Conservation (phyloP, 2,888 invertebrate species). For the Metellina segmentata region DNA sequence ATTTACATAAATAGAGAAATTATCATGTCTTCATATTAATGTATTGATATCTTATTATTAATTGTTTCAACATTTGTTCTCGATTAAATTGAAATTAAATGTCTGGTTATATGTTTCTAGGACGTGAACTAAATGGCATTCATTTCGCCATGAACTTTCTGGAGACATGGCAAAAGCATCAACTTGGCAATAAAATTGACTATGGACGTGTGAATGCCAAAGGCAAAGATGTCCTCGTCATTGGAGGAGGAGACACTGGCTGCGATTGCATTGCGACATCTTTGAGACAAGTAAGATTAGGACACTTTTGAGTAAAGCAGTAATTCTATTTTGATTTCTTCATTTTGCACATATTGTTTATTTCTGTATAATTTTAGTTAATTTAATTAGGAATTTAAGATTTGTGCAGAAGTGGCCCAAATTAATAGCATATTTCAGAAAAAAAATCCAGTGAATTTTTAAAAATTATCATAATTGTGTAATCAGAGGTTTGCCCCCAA, state of each 20-base stretch:
- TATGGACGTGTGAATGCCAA: slow-evolving; percentile 86
- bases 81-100: neutral
- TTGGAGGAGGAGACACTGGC: slow-evolving; percentile 94
- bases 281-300: slow-evolving; percentile 85
- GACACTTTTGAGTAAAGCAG: neutral
- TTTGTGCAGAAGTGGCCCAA: too few species aligned
- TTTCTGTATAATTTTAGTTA: neutral
- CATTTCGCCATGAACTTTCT: slow-evolving; percentile 99
- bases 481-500: too few species aligned
- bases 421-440: too few species aligned
- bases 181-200: slow-evolving; percentile 85
- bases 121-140: slow-evolving; percentile 94
- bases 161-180: slow-evolving; percentile 97
- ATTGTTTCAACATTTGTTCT: neutral
- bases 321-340: neutral
- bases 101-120: slow-evolving; percentile 82
- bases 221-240: slow-evolving; percentile 96
- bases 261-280: slow-evolving; percentile 99
- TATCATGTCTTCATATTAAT: neutral
- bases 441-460: too few species aligned
- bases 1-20: neutral
- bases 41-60: neutral
- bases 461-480: too few species aligned
- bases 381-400: too few species aligned
- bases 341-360: neutral